Percentiles rank a stretch among this genome's conserved stretches.
Evolutionary conservation across 2,888 invertebrate species (phyloP).

Genomic region (Aquatica leii): DNA sequence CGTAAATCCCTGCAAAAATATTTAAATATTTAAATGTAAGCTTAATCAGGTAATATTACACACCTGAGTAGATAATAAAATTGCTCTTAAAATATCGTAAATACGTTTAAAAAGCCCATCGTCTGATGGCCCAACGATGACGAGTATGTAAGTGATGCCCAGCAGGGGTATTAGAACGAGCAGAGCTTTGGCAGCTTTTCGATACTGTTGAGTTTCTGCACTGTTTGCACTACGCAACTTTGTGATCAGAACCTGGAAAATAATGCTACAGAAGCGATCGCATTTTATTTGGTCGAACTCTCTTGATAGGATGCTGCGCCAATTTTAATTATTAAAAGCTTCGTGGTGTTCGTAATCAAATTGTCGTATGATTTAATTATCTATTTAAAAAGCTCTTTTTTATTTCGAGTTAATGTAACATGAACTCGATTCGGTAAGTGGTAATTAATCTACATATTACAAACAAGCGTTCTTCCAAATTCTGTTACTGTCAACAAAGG

Average conservation of each 20-base stretch:
- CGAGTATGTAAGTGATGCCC: constrained; percentile 86
- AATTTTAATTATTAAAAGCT: constrained; percentile 23
- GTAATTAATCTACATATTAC: too few species aligned
- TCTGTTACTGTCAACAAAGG: too few species aligned
- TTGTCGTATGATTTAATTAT: constrained; percentile 21
- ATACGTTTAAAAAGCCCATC: constrained; percentile 77
- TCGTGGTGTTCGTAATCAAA: constrained; percentile 19
- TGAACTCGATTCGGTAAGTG: too few species aligned
- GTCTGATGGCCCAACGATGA: constrained; percentile 77
- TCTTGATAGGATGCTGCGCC: constrained; percentile 14
- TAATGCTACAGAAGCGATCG: constrained; percentile 41
- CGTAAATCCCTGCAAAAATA: constrained; percentile 75
- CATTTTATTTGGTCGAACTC: constrained; percentile 24
- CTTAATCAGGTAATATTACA: constrained; percentile 26
- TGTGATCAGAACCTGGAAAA: constrained; percentile 82
- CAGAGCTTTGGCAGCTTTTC: constrained; percentile 88
- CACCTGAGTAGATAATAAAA: constrained; percentile 90
- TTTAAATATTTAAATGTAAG: neutral
- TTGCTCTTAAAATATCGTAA: constrained; percentile 79
- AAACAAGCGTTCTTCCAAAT: too few species aligned
- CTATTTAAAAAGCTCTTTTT: neutral
- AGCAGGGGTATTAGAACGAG: constrained; percentile 88
- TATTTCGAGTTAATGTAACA: too few species aligned
- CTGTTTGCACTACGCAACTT: constrained; percentile 89
- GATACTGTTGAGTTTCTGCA: constrained; percentile 85